Evolutionary conservation across 2,888 invertebrate species (phyloP).

Genomic region (Lymantria dispar): DNA sequence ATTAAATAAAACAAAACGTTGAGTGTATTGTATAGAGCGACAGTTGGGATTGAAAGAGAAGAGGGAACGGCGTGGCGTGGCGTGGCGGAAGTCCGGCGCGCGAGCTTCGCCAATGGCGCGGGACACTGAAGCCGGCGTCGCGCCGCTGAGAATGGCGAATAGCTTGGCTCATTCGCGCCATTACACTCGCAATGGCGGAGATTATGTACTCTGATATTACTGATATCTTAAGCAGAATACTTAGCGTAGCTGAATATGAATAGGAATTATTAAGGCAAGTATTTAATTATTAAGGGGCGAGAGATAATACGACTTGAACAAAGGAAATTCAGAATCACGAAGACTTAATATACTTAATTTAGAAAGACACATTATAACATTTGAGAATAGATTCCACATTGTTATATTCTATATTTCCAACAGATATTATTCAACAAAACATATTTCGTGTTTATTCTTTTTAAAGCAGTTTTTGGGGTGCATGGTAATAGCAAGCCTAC

Average conservation of each 20-base stretch:
- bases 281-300: no score
- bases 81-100: conserved; percentile 62
- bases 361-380: no score
- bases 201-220: conserved; percentile 49
- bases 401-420: no score
- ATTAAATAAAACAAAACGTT: conserved; percentile 72
- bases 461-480: conserved; percentile 43
- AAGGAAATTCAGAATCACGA: no score
- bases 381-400: no score
- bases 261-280: background rate
- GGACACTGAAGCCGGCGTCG: conserved; percentile 33
- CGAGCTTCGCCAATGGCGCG: conserved; percentile 37
- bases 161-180: conserved; percentile 45
- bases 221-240: conserved; percentile 40
- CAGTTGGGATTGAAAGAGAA: conserved; percentile 44
- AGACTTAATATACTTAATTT: no score
- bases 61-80: conserved; percentile 40
- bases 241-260: background rate
- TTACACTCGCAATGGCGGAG: conserved; percentile 50
- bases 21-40: conserved; percentile 59
- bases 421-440: no score
- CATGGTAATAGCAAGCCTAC: conserved; percentile 54
- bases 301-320: no score
- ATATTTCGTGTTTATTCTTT: conserved; percentile 17
- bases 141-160: conserved; percentile 37